These are phyloP conservation scores for Lasius fuliginosus DNA, from an alignment of 2,888 invertebrate species.

Conservation along the genomic window DNA sequence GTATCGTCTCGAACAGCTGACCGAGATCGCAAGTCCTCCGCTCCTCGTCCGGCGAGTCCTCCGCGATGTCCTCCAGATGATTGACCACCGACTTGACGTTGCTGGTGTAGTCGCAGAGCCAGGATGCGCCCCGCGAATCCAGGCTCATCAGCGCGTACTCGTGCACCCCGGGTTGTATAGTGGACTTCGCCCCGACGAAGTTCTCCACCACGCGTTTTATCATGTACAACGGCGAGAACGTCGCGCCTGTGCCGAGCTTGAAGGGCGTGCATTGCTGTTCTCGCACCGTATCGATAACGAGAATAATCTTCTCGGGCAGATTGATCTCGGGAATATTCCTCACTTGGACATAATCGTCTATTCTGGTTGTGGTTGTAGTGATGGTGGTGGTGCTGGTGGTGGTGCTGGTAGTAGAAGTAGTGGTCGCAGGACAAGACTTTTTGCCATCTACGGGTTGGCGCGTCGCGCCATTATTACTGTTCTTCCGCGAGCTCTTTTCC, in stretches of 20 bases:
- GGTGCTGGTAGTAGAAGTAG: neutral
- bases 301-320: conserved; percentile 89
- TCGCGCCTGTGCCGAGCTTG: conserved; percentile 87
- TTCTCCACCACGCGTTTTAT: conserved; percentile 89
- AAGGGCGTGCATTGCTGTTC: conserved; percentile 88
- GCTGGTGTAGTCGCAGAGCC: conserved; percentile 89
- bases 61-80: conserved; percentile 88
- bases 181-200: conserved; percentile 89
- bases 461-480: conserved; percentile 48
- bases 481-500: conserved; percentile 48
- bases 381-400: neutral
- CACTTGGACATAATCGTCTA: conserved; percentile 43
- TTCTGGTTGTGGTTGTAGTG: neutral
- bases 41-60: conserved; percentile 85
- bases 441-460: conserved; percentile 29
- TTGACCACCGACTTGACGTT: conserved; percentile 88
- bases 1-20: conserved; percentile 88
- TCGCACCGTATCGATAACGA: conserved; percentile 89
- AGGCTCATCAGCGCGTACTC: conserved; percentile 89
- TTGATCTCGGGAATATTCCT: conserved; percentile 82
- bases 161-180: conserved; percentile 88
- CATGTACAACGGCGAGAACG: conserved; percentile 88
- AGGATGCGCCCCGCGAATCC: conserved; percentile 87
- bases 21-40: conserved; percentile 88
- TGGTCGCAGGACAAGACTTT: neutral